Percentiles rank a stretch among this genome's conserved stretches.
These are phyloP conservation scores for Platypus cylindrus DNA, from an alignment of 2,888 invertebrate species.

Conservation along the genomic window DNA sequence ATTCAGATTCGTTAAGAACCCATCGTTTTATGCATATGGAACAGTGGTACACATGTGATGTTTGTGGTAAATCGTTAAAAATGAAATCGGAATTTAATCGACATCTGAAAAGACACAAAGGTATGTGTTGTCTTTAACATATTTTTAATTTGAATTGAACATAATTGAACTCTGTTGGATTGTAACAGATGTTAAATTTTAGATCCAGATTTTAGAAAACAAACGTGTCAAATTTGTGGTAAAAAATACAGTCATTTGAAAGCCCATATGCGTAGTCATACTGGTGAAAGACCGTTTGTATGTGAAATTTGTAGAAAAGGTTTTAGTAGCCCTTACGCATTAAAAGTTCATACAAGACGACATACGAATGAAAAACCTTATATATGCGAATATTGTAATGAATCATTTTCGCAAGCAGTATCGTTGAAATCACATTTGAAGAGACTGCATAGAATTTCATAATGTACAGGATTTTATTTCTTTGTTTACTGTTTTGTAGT, in stretches of 20 bases:
- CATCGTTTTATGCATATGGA: conserved; percentile 25
- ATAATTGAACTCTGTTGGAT: not conserved
- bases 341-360: conserved; percentile 24
- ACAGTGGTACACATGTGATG: conserved; percentile 22
- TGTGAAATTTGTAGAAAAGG: conserved; percentile 24
- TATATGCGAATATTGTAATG: conserved; percentile 18
- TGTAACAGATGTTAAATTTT: conserved; percentile 13
- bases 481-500: no score
- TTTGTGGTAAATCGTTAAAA: conserved; percentile 25
- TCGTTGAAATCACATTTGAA: conserved; percentile 25
- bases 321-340: conserved; percentile 23
- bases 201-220: conserved; percentile 25
- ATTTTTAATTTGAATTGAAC: not conserved
- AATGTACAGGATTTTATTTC: no score
- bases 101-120: conserved; percentile 23
- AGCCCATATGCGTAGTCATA: conserved; percentile 25
- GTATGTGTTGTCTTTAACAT: no score
- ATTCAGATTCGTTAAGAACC: conserved; percentile 25
- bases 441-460: conserved; percentile 23
- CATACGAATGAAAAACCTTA: conserved; percentile 28
- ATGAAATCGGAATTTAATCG: conserved; percentile 24
- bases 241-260: conserved; percentile 24
- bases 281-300: conserved; percentile 24
- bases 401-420: conserved; percentile 25
- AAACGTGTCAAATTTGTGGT: conserved; percentile 24